Conservation (phyloP, 2,113 vertebrate species). For the Neopipo cinnamomea region DNA sequence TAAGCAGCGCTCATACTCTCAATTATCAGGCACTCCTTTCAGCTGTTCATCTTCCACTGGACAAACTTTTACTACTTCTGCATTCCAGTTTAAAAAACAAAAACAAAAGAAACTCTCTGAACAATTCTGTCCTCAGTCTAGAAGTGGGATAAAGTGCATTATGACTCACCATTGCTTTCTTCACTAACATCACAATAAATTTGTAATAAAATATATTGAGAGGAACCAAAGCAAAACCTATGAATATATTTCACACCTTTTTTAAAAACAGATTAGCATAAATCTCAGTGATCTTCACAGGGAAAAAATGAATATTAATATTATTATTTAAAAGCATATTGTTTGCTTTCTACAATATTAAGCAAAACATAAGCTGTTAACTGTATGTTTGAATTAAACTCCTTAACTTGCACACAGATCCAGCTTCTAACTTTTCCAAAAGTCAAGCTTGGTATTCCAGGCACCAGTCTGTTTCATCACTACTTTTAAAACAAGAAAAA, state of each 20-base stretch:
- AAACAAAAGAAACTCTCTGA: background rate
- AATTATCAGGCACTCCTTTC: background rate
- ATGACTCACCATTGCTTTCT: background rate
- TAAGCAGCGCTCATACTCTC: background rate
- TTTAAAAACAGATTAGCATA: background rate
- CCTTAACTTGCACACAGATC: background rate
- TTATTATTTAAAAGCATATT: background rate
- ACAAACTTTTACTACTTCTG: background rate
- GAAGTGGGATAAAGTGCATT: background rate
- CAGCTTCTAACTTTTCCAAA: background rate
- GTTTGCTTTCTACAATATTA: background rate
- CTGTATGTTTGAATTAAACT: background rate
- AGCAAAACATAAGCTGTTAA: background rate
- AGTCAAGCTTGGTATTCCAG: background rate
- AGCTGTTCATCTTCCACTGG: background rate
- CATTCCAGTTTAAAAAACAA: background rate
- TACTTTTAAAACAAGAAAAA: background rate
- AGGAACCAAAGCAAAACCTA: background rate
- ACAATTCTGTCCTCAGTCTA: background rate
- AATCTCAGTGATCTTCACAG: background rate
- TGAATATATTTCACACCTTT: accelerated
- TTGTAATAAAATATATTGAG: background rate
- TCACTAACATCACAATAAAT: background rate
- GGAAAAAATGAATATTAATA: background rate
- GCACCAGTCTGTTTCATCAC: background rate